Evolutionary conservation across 92 coral and sea anemone species (phyloP).

Genomic region (Palythoa grandis): DNA sequence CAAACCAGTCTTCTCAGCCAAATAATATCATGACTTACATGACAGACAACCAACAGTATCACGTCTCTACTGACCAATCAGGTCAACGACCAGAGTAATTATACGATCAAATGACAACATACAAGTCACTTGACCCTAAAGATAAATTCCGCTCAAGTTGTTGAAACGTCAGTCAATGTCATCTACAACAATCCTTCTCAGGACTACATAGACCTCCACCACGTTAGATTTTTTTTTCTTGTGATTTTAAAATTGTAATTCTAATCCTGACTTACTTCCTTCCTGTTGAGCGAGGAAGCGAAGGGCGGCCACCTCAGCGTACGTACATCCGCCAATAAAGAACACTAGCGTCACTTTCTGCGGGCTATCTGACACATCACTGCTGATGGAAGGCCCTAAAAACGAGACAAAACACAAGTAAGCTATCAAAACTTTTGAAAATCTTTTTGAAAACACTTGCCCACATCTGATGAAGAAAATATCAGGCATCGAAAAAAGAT

Average conservation of each 20-base stretch:
- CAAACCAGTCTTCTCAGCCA: no score
- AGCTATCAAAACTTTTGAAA: not conserved
- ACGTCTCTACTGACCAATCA: no score
- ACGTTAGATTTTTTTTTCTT: no score
- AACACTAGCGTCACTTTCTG: slow-evolving; percentile 89
- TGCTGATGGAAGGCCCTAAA: slow-evolving; percentile 62
- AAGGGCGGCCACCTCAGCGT: slow-evolving; percentile 95
- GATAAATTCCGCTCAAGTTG: no score
- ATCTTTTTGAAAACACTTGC: not conserved
- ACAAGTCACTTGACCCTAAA: no score
- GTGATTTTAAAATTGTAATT: not conserved
- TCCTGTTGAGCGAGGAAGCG: slow-evolving; percentile 94
- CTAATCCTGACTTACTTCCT: slow-evolving; percentile 69
- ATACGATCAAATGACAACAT: no score
- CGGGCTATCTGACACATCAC: slow-evolving; percentile 73
- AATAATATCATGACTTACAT: no score
- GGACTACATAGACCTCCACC: no score
- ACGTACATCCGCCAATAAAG: slow-evolving; percentile 96
- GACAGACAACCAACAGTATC: no score
- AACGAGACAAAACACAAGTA: not conserved
- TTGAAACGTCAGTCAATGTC: no score
- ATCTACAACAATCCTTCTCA: no score
- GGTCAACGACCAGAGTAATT: no score
- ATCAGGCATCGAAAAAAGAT: not conserved
- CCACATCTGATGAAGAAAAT: not conserved